Evolutionary conservation across 2,888 invertebrate species (phyloP), one percentile per base, ranked within the genome.

Genomic region (Campoplex nolae): DNA sequence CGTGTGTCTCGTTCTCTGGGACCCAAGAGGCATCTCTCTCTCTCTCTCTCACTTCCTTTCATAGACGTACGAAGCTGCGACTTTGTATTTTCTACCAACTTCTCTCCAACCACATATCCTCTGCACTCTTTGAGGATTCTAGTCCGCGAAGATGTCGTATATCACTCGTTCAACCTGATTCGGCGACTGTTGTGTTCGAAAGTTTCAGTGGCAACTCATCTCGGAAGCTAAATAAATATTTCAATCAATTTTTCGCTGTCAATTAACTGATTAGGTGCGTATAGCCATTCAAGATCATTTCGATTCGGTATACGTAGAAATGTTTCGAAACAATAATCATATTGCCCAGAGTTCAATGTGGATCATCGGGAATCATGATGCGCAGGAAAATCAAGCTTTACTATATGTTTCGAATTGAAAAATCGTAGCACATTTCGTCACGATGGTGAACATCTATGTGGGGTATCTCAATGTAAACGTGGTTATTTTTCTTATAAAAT

Each of bases 61-160:
- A 56, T 62, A 48, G 67, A 70, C 73, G 35, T 73, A 32, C 68
- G 73, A 51, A 77, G 65, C 87, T 58, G 71, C 67, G 79, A 84
- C 78, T 84, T 68, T 75, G 79, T 85, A 78, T 87, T 83, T 85
- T 83, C 83, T 79, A 58, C 42, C 35, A 45, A 75, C 28, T 18
- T 62, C 58, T 23, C 58, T 42, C 42, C n/a, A 71, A 45, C 54
- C 82, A 76, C 82, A 56, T 76, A 67, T 82, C 70, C 56, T 54
- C 45, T 51, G 13, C 32, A n/a, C 54, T 62, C 32, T 62, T 79
- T 35, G 58, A 79, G 62, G 28, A 56, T 2, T 56, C 7, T 56
- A 23, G 45, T 42, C 56, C 70, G 16, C 13, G 9, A 38, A 51
- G 42, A 35, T 38, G n/a, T 54, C 68, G 28, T 70, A 56, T 45